phyloP scores from a whole-genome alignment of 2,113 vertebrate genomes.

The Octodon degus region DNA sequence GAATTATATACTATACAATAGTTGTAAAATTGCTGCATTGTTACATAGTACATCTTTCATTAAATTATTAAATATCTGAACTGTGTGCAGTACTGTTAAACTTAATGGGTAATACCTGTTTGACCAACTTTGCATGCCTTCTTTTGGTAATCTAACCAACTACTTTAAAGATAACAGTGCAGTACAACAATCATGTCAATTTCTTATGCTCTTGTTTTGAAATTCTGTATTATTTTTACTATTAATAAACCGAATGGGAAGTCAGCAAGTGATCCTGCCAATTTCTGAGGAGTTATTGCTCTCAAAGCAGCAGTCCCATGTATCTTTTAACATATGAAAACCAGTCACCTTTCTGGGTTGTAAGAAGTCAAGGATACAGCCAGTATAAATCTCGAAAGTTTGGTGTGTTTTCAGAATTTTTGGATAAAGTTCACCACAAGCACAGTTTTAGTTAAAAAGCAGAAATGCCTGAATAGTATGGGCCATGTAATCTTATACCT shows the following conservation, averaged over 20 bases:
- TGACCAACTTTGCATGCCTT: too few relatives aligned
- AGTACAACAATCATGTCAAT: too few relatives aligned
- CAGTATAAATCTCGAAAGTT: neutral
- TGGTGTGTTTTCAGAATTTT: neutral
- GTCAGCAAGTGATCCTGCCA: neutral
- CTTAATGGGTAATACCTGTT: neutral
- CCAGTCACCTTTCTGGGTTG: neutral
- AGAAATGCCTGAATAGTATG: conserved; percentile 33
- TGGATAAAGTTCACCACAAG: neutral
- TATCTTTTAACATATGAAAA: neutral
- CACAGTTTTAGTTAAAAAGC: conserved; percentile 25
- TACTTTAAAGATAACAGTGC: too few relatives aligned
- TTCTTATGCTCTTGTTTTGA: too few relatives aligned
- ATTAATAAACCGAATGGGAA: neutral
- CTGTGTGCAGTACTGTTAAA: neutral
- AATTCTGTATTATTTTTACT: too few relatives aligned
- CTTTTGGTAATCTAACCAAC: too few relatives aligned
- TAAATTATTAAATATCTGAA: conserved; percentile 22
- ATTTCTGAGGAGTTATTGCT: neutral
- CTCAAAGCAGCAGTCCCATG: neutral
- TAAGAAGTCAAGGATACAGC: neutral
- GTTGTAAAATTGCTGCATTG: neutral
- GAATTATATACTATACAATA: neutral
- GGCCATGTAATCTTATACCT: conserved; percentile 23
- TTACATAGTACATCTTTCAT: neutral